Base-by-base conservation (phyloP, 2,113 vertebrate species). In the Gopherus evgoodei region DNA sequence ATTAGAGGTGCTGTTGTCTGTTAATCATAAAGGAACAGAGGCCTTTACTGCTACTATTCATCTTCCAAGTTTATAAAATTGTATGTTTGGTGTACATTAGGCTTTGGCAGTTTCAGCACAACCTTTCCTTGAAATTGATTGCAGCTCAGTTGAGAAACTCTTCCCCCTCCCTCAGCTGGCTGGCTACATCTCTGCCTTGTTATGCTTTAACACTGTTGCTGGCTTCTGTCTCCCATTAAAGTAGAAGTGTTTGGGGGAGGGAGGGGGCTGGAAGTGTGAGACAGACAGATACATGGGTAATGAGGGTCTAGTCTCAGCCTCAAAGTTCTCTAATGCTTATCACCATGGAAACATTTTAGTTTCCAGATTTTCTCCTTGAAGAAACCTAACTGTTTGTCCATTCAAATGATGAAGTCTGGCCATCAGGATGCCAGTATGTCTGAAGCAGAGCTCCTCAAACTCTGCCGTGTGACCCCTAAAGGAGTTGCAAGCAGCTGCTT, bases 381-480 rank as follows among this genome's bases (percentile, higher is more conserved):
- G 94, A 97, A 88, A 97, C 95, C 83, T 91, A 88, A 69, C 94
- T 96, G 89, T 98, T 90, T 94, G 93, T 89, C 91, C 62, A 96
- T 97, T 96, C 97, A 95, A 95, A 84, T 42, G 92, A 93, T 88
- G 94, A 97, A 86, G 94, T 97, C 93, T 98, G 97, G 95, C 95
- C 95, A 93, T 94, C 69, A 90, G 94, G 92, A 96, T 93, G 94
- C 84, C 87, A 54, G 90, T 83, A 90, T 95, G 91, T 93, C 72
- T 88, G 90, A 81, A 87, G 91, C 90, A 93, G 81, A 95, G 91
- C 95, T 96, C 91, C 92, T 96, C 57, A 93, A 84, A 88, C 93
- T 86, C 87, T 94, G 91, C 83, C 86, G 83, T 86, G 85, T 95
- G 86, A 62, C 94, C 84, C 47, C 31, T 35, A 10, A 93, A 97